A percentile compares a stretch with the other conserved stretches of the same genome.
phyloP scores from a whole-genome alignment of 2,888 invertebrate species.

The Orchesella flavescens region DNA sequence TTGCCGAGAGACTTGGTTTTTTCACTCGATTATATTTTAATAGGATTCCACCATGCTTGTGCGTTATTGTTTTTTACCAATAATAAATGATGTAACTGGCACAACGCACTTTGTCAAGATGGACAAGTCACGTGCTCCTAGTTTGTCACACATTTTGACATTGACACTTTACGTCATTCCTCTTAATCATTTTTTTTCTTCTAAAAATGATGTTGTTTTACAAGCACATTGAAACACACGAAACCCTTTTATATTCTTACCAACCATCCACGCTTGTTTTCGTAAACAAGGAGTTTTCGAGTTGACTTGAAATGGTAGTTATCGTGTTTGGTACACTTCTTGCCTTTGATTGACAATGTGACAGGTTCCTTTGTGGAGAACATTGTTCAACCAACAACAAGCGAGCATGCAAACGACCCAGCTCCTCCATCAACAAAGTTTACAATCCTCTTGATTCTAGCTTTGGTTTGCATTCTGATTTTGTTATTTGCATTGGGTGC shows the following conservation, averaged over 20 bases:
- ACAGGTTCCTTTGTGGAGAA: constrained; percentile 27
- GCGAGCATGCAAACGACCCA: neutral
- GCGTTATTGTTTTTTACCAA: constrained; percentile 49
- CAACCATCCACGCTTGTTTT: neutral
- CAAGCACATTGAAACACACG: neutral
- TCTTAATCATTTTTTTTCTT: constrained; percentile 25
- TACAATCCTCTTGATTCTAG: neutral
- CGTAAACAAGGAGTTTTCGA: neutral
- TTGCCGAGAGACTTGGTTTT: constrained; percentile 3
- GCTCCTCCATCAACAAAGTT: neutral
- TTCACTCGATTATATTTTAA: constrained; percentile 51
- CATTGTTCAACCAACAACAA: neutral
- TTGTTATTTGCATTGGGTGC: neutral
- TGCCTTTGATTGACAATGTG: constrained; percentile 38
- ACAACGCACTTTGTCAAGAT: constrained; percentile 23
- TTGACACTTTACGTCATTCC: constrained; percentile 51
- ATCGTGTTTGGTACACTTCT: constrained; percentile 27
- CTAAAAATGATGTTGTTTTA: neutral
- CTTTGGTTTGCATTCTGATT: neutral
- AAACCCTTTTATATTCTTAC: neutral
- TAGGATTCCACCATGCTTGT: constrained; percentile 25
- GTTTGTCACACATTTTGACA: constrained; percentile 62
- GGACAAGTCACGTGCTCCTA: constrained; percentile 59
- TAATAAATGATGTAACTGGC: constrained; percentile 57
- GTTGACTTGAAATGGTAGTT: neutral